These are phyloP conservation scores for Zosterops pallidus DNA, from an alignment of 2,113 vertebrate genomes.

Conservation along the genomic window DNA sequence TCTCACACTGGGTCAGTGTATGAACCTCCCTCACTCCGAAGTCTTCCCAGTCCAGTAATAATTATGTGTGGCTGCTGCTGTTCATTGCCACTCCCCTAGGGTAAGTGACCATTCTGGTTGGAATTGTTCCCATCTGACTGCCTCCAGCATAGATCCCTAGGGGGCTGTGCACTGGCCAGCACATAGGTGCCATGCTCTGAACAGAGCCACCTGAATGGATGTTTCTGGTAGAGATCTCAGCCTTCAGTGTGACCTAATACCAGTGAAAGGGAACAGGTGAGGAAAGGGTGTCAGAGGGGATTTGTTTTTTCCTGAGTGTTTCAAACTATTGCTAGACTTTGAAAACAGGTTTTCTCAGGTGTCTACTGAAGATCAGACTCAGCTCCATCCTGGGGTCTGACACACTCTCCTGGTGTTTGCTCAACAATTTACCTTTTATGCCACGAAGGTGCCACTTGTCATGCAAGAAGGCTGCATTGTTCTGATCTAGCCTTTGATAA, in stretches of 20 bases:
- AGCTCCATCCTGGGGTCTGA: neutral
- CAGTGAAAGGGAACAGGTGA: neutral
- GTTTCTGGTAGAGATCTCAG: neutral
- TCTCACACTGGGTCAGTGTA: accelerated
- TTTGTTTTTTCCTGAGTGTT: neutral
- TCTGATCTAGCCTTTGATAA: neutral
- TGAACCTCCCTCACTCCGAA: neutral
- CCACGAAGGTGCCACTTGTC: neutral
- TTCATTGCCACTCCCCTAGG: neutral
- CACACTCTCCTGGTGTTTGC: accelerated
- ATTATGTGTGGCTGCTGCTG: neutral
- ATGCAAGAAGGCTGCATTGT: neutral
- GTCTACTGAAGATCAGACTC: neutral
- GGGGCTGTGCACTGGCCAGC: neutral
- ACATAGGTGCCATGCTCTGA: accelerated
- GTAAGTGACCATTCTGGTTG: neutral
- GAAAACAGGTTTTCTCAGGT: neutral
- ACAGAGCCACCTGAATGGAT: neutral
- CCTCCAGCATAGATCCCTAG: neutral
- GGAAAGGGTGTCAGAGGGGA: neutral
- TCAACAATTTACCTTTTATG: neutral
- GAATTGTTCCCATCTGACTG: neutral
- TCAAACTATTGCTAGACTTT: neutral
- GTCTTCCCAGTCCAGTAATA: neutral
- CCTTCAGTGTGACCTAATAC: neutral